phyloP scores from a whole-genome alignment of 2,797 vertebrate species.

The Poecilia velifera region DNA sequence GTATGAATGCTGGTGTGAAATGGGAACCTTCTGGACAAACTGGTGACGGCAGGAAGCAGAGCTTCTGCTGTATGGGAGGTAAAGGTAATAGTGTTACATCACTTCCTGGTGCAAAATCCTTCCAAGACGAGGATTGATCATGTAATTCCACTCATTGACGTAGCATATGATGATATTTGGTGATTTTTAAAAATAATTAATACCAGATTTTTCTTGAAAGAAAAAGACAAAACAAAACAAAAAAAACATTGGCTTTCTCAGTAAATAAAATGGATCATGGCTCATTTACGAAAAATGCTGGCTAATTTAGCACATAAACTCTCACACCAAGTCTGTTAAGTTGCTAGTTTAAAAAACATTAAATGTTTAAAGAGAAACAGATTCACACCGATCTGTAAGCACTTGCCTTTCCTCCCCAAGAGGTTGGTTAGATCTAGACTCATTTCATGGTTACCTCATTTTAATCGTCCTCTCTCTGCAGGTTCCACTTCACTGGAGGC shows the following conservation, averaged over 20 bases:
- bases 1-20: background rate
- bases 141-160: background rate
- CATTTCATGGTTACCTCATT: background rate
- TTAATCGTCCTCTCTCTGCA: background rate
- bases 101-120: background rate
- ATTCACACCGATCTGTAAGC: background rate
- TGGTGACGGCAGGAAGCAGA: background rate
- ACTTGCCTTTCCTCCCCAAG: background rate
- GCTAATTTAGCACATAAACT: background rate
- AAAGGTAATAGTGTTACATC: background rate
- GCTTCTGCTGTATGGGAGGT: background rate
- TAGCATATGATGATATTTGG: background rate
- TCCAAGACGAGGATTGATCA: background rate
- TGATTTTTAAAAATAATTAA: background rate
- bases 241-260: background rate
- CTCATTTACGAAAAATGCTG: background rate
- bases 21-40: background rate
- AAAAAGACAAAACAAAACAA: too few species aligned
- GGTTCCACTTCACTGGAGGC: background rate
- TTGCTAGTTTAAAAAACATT: background rate
- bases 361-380: slow-evolving; percentile 3
- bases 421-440: background rate
- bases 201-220: background rate
- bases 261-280: background rate
- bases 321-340: background rate